Evolutionary conservation across 1,140 invertebrate genomes (phyloP), one percentile per base, ranked within the genome.

Genomic region (Aphaenogaster floridana): DNA sequence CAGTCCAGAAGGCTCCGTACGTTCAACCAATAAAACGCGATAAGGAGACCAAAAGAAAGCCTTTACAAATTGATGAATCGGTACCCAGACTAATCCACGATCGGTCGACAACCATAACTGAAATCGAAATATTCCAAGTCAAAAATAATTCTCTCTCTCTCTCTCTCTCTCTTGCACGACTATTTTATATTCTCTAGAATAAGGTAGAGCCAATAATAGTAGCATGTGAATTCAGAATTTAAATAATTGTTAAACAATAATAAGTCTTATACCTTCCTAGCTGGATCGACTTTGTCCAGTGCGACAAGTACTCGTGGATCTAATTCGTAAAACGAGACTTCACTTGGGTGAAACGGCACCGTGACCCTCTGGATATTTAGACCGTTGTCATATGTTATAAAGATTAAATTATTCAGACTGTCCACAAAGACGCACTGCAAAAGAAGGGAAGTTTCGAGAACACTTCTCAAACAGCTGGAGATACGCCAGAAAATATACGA

Each of bases 401-500:
- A 99, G 9, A 99, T 95, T 79, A 97, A 96, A 91, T 97, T 97
- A 93, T 98, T 97, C 21, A 96, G 95, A 13, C 97, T 96, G 94
- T 99, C 98, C 50, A 97, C 97, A 94, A 99, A 99, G 3, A 99
- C 96, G 95, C 97, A 98, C 98, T 99, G 93, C 7, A 96, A 96
- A 83, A 13, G 88, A 91, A 94, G 92, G 95, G 96, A 74, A 63
- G 69, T 59, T 45, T 63, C 6, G 4, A 34, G 4, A 84, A 86
- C 28, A 15, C 15, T 17, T 39, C 28, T 68, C 1, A 8, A 59
- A 57, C 36, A 21, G 4, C 4, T 9, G 48, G 5, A 15, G 11
- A 54, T 17, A 50, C 3, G 17, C 34, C 28, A 15, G 21, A 1
- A 52, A 45, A 61, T 17, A 63, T 13, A 59, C 3, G 11, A 11